A percentile compares a stretch with the other conserved stretches of the same genome.
phyloP scores from a whole-genome alignment of 2,113 vertebrate species.

The Prionailurus bengalensis region DNA sequence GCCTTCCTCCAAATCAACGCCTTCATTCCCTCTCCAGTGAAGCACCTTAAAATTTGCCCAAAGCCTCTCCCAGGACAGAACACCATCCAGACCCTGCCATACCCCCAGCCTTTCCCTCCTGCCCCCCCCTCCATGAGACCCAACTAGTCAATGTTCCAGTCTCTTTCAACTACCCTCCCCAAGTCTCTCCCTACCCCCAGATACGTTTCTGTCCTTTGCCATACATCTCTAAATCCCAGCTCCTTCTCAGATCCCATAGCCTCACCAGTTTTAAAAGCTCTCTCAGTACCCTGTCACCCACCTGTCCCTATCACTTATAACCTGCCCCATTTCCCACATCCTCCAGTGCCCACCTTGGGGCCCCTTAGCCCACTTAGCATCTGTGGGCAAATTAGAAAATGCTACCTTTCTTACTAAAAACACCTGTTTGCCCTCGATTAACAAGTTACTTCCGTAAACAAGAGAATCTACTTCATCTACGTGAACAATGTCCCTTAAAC shows the following conservation, averaged over 20 bases:
- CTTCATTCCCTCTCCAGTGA: background rate
- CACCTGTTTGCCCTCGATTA: background rate
- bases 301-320: background rate
- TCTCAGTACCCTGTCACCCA: background rate
- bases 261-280: background rate
- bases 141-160: background rate
- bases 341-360: background rate
- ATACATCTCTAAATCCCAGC: background rate
- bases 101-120: background rate
- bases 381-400: background rate
- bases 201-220: background rate
- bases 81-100: background rate
- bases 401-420: background rate
- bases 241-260: background rate
- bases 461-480: background rate
- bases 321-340: background rate
- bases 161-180: background rate
- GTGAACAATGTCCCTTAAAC: background rate
- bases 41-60: background rate
- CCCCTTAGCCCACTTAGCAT: background rate
- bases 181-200: background rate
- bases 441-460: background rate
- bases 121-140: rapidly evolving
- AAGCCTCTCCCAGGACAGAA: background rate
- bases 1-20: background rate